Evolutionary conservation across 2,888 invertebrate species (phyloP).

Genomic region (Stenoptilia bipunctidactyla): DNA sequence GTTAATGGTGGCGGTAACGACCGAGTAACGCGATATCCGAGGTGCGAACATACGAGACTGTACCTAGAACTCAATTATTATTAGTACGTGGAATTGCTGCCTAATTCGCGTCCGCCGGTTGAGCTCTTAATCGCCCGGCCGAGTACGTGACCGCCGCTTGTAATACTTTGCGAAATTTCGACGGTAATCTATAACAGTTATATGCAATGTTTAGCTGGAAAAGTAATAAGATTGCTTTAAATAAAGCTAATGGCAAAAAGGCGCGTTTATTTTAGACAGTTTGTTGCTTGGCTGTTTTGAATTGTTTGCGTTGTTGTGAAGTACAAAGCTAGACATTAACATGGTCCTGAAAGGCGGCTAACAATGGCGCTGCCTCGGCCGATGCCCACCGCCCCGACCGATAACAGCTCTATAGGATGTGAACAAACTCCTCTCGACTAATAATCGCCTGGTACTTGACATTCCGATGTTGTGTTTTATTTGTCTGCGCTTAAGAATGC

Average conservation of each 20-base stretch:
- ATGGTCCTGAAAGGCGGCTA: conserved; percentile 13
- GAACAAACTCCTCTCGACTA: conserved; percentile 6
- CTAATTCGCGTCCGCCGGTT: conserved; percentile 19
- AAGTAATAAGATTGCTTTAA: too few relatives aligned
- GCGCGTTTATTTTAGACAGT: too few relatives aligned
- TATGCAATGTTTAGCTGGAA: too few relatives aligned
- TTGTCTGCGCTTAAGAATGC: too few relatives aligned
- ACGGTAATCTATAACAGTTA: too few relatives aligned
- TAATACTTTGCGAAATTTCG: too few relatives aligned
- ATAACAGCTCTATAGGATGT: conserved; percentile 22
- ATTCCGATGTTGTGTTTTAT: background rate
- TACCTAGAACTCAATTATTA: conserved; percentile 30
- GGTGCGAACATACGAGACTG: conserved; percentile 25
- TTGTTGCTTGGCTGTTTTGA: too few relatives aligned
- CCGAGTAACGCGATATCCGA: conserved; percentile 31
- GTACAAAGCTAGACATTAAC: conserved; percentile 11
- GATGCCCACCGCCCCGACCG: conserved; percentile 31
- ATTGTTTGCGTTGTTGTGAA: background rate
- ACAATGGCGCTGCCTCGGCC: conserved; percentile 28
- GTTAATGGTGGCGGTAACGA: conserved; percentile 25
- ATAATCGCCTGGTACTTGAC: conserved; percentile 9
- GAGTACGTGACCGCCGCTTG: too few relatives aligned
- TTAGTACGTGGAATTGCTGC: conserved; percentile 30
- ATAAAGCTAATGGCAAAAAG: too few relatives aligned
- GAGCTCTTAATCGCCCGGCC: too few relatives aligned